phyloP scores from a whole-genome alignment of 1,140 invertebrate species.

The Drosophila guanche region DNA sequence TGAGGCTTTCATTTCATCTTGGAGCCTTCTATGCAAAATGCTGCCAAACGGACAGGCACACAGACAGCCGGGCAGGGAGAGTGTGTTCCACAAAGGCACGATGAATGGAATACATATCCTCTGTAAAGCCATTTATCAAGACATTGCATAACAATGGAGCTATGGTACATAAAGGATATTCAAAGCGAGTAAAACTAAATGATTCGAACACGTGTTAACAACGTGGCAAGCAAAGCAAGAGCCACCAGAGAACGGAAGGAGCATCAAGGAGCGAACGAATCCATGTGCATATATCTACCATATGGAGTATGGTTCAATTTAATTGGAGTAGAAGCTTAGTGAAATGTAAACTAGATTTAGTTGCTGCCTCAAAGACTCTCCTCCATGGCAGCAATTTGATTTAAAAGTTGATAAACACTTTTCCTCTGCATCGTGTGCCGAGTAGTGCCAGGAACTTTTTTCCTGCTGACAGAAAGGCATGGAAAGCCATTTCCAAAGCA shows the following conservation, averaged over 20 bases:
- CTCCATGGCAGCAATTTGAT: not conserved
- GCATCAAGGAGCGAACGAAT: conserved; percentile 19
- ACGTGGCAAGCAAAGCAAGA: conserved; percentile 38
- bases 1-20: too few species aligned
- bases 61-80: not conserved
- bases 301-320: not conserved
- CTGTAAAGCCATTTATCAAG: conserved; percentile 66
- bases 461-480: too few species aligned
- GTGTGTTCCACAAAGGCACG: too few species aligned
- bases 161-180: conserved; percentile 54
- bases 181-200: conserved; percentile 60
- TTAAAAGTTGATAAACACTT: conserved; percentile 16
- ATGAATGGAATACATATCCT: not conserved
- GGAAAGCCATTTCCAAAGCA: not conserved
- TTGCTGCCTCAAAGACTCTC: not conserved
- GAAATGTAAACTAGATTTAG: conserved; percentile 32
- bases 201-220: conserved; percentile 71
- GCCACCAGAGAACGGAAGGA: not conserved
- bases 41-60: conserved; percentile 26
- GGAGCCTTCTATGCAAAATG: conserved; percentile 17
- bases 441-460: too few species aligned
- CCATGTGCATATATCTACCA: too few species aligned
- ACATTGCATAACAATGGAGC: conserved; percentile 56
- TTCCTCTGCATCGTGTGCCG: not conserved
- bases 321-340: conserved; percentile 35